Conservation (phyloP, 2,113 vertebrate species). For the Ophiodon elongatus region DNA sequence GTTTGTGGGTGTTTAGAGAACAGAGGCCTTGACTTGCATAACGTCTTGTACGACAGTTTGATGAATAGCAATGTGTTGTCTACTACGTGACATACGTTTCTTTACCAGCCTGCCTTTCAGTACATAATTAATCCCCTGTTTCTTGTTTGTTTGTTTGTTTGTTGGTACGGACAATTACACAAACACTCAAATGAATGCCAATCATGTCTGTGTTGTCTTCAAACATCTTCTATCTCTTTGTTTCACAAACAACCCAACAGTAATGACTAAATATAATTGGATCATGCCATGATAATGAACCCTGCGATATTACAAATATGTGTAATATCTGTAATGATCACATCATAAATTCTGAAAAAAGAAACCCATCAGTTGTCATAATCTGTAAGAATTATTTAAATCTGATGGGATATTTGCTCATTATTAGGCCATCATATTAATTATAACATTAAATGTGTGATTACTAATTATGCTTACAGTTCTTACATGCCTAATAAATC, state of each 20-base stretch:
- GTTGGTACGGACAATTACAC: slow-evolving; percentile 48
- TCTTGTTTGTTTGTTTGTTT: slow-evolving; percentile 33
- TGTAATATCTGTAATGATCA: not conserved
- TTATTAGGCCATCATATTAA: slow-evolving; percentile 2
- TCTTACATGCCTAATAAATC: not conserved
- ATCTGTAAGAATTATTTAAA: slow-evolving; percentile 3
- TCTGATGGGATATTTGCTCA: slow-evolving; percentile 10
- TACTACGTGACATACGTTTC: slow-evolving; percentile 34
- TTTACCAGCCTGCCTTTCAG: slow-evolving; percentile 12
- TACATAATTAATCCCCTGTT: slow-evolving; percentile 39
- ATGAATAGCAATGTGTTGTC: slow-evolving; percentile 25
- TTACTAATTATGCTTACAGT: slow-evolving; percentile 20
- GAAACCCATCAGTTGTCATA: not conserved
- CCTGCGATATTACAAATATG: slow-evolving; percentile 23
- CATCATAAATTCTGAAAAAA: not conserved
- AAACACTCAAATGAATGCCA: slow-evolving; percentile 30
- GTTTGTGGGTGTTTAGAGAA: slow-evolving; percentile 25
- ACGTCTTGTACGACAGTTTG: slow-evolving; percentile 16
- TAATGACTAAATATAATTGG: slow-evolving; percentile 25
- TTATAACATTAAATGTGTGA: slow-evolving; percentile 4
- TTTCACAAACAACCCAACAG: slow-evolving; percentile 31
- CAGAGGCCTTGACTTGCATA: not conserved
- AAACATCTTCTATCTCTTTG: not conserved
- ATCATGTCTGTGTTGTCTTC: slow-evolving; percentile 11
- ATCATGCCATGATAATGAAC: slow-evolving; percentile 40